These are phyloP conservation scores for Tiaroga cobitis DNA, from an alignment of 2,797 vertebrate species.

Conservation along the genomic window DNA sequence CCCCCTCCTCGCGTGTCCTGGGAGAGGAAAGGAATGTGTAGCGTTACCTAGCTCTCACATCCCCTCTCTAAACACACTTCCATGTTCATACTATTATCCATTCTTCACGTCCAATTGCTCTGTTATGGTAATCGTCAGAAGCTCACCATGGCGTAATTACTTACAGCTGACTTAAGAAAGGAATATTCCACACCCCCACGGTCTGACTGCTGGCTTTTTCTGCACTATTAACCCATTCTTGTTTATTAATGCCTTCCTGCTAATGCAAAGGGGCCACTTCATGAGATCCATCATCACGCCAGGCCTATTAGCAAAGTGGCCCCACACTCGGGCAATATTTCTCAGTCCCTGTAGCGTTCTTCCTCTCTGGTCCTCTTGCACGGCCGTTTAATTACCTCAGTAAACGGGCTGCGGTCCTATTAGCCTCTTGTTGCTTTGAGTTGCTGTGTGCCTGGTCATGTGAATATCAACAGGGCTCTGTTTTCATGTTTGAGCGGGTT, in stretches of 20 bases:
- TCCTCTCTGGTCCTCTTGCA: conserved; percentile 53
- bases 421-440: conserved; percentile 56
- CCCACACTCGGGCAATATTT: conserved; percentile 73
- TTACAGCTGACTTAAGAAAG: conserved; percentile 99
- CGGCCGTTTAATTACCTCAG: conserved; percentile 60
- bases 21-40: conserved; percentile 54
- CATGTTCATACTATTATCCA: conserved; percentile 98
- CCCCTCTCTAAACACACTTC: conserved; percentile 90
- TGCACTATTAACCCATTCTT: conserved; percentile 99
- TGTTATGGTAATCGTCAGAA: conserved; percentile 99
- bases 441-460: conserved; percentile 40
- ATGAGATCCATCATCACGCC: conserved; percentile 82
- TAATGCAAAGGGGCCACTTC: conserved; percentile 85
- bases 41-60: conserved; percentile 82
- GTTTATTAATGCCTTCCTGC: conserved; percentile 99
- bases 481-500: neutral
- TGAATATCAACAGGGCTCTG: conserved; percentile 32
- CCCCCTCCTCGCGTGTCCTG: conserved; percentile 29
- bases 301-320: conserved; percentile 76
- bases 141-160: conserved; percentile 99
- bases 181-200: conserved; percentile 94
- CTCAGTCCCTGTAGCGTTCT: conserved; percentile 60
- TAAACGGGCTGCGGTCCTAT: conserved; percentile 55
- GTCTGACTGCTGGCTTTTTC: conserved; percentile 97
- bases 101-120: conserved; percentile 99